Percentiles rank a stretch among this genome's conserved stretches.
Conservation (phyloP, 2,113 vertebrate genomes). For the Hirundichthys speculiger region DNA sequence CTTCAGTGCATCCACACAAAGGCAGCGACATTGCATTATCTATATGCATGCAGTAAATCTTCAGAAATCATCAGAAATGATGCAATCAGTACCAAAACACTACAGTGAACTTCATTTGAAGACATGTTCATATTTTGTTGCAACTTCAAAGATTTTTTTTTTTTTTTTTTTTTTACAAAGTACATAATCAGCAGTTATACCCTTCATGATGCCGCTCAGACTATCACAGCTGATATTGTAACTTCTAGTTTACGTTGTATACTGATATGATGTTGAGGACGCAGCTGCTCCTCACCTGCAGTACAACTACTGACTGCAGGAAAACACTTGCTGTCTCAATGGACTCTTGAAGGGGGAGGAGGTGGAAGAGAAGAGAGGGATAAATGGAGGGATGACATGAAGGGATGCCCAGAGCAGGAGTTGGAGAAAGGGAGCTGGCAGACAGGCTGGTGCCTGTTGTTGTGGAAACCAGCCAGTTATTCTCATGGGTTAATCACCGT, state of each 20-base stretch:
- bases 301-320: constrained; percentile 21
- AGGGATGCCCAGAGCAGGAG: background rate
- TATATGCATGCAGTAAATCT: constrained; percentile 1
- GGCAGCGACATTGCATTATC: constrained; percentile 10
- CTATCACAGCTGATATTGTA: too few species aligned
- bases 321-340: constrained; percentile 54
- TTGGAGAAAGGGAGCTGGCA: constrained; percentile 4
- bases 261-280: constrained; percentile 25
- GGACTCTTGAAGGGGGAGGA: constrained; percentile 29
- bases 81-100: too few species aligned
- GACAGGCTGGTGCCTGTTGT: constrained; percentile 52
- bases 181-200: too few species aligned
- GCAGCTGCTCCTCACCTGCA: constrained; percentile 29
- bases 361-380: constrained; percentile 20
- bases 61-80: too few species aligned
- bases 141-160: too few species aligned
- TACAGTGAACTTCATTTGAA: too few species aligned
- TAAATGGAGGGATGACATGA: constrained; percentile 22
- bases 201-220: too few species aligned
- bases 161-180: too few species aligned
- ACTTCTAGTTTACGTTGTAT: background rate
- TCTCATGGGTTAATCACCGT: constrained; percentile 31
- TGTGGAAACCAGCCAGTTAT: constrained; percentile 49
- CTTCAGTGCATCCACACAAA: constrained; percentile 41
- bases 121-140: too few species aligned